A percentile compares a stretch with the other conserved stretches of the same genome.
These are phyloP conservation scores for Drosophila santomea DNA, from an alignment of 1,140 invertebrate species.

Conservation along the genomic window DNA sequence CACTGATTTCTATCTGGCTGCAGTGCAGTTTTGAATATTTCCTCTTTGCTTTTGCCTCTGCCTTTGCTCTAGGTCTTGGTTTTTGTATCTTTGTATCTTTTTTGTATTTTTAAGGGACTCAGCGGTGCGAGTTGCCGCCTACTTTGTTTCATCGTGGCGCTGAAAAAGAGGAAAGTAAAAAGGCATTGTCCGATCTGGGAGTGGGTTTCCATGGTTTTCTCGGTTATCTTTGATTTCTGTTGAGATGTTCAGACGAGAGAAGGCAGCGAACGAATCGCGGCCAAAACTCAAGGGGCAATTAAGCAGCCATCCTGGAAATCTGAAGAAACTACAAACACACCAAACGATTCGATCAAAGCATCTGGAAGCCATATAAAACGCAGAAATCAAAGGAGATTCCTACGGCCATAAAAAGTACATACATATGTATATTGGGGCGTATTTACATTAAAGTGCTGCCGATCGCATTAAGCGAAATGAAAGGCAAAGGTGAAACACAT, in stretches of 20 bases:
- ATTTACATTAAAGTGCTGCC: constrained; percentile 3
- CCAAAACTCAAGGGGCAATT: constrained; percentile 68
- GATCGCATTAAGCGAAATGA: not conserved
- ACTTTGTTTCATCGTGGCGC: constrained; percentile 53
- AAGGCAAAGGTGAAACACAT: not conserved
- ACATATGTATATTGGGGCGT: not conserved
- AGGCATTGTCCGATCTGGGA: constrained; percentile 46
- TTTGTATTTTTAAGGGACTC: constrained; percentile 16
- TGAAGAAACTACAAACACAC: not conserved
- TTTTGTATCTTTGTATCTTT: constrained; percentile 4
- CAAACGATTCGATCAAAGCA: constrained; percentile 63
- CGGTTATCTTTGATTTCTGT: not conserved
- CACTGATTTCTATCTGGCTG: not conserved
- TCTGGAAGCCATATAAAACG: constrained; percentile 20
- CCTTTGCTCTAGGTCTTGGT: not conserved
- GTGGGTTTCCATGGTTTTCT: not conserved
- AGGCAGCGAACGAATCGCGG: constrained; percentile 2
- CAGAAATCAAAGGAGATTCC: constrained; percentile 36
- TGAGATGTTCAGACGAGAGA: constrained; percentile 45
- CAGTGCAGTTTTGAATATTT: constrained; percentile 14
- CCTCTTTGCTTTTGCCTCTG: constrained; percentile 1
- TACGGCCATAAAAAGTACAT: constrained; percentile 12
- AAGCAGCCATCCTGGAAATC: constrained; percentile 35
- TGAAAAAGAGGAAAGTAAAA: constrained; percentile 42
- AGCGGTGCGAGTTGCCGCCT: constrained; percentile 45